Conservation (phyloP, 2,797 vertebrate genomes). For the Hyperoplus immaculatus region DNA sequence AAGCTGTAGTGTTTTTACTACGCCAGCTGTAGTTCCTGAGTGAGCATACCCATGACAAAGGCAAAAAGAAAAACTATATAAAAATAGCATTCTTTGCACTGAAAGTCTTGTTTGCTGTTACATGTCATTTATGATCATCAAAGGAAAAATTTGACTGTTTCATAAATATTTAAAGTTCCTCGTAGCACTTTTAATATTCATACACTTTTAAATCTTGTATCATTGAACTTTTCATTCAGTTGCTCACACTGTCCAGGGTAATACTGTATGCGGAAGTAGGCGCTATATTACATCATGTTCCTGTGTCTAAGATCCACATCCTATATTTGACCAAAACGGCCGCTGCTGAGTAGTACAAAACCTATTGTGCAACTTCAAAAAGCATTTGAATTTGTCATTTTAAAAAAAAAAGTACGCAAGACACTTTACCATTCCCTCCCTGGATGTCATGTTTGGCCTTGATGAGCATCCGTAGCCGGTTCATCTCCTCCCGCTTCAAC, state of each 20-base stretch:
- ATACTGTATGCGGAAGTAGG: neutral
- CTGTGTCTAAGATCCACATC: conserved; percentile 17
- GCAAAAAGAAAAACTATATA: too few relatives aligned
- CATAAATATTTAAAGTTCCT: too few relatives aligned
- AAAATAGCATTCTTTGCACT: too few relatives aligned
- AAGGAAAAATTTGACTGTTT: too few relatives aligned
- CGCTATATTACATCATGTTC: conserved; percentile 10
- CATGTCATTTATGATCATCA: too few relatives aligned
- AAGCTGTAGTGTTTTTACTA: too few relatives aligned
- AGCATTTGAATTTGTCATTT: neutral
- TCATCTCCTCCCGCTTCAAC: conserved; percentile 94
- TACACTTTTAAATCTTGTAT: neutral
- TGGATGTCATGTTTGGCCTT: conserved; percentile 92
- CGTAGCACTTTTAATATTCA: neutral
- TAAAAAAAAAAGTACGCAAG: neutral
- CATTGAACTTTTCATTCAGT: neutral
- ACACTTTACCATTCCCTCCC: conserved; percentile 82
- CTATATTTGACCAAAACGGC: neutral
- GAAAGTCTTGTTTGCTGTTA: too few relatives aligned
- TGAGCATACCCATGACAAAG: too few relatives aligned
- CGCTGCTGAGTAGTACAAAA: conserved; percentile 8
- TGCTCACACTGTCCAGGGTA: neutral
- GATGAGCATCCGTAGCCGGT: conserved; percentile 92
- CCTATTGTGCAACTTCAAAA: conserved; percentile 25
- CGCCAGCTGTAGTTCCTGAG: too few relatives aligned